phyloP scores from a whole-genome alignment of 1,140 invertebrate genomes.

The Araneus ventricosus region DNA sequence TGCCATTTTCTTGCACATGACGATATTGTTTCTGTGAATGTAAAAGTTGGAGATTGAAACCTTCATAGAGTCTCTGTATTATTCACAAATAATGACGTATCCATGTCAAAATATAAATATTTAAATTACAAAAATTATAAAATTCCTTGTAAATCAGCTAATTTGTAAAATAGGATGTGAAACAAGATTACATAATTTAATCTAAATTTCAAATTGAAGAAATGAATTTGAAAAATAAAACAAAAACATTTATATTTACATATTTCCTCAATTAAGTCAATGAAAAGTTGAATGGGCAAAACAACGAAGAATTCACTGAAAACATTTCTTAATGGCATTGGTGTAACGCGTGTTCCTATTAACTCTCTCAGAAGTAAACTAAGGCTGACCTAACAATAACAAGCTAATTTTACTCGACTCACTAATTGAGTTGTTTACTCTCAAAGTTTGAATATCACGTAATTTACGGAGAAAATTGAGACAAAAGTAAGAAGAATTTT shows the following conservation, averaged over 20 bases:
- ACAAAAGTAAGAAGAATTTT: neutral
- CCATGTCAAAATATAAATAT: too few species aligned
- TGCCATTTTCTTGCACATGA: too few species aligned
- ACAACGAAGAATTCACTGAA: neutral
- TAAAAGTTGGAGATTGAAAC: too few species aligned
- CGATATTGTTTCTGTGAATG: too few species aligned
- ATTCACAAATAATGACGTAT: too few species aligned
- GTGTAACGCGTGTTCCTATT: neutral
- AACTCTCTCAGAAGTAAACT: neutral
- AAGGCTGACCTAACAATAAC: neutral
- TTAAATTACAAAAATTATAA: too few species aligned
- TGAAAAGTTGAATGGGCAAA: too few species aligned
- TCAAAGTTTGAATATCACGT: neutral
- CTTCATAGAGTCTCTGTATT: too few species aligned
- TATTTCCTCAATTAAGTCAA: too few species aligned
- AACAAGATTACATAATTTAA: neutral
- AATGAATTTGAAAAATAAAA: neutral
- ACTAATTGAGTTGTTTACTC: constrained; percentile 3
- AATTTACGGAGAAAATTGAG: neutral
- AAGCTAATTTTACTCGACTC: neutral
- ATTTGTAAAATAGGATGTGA: too few species aligned
- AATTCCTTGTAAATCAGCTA: too few species aligned
- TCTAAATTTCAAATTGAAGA: neutral
- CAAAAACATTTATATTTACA: too few species aligned
- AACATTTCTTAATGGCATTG: neutral